phyloP scores from a whole-genome alignment of 2,888 invertebrate genomes.

The Pomacea canaliculata region DNA sequence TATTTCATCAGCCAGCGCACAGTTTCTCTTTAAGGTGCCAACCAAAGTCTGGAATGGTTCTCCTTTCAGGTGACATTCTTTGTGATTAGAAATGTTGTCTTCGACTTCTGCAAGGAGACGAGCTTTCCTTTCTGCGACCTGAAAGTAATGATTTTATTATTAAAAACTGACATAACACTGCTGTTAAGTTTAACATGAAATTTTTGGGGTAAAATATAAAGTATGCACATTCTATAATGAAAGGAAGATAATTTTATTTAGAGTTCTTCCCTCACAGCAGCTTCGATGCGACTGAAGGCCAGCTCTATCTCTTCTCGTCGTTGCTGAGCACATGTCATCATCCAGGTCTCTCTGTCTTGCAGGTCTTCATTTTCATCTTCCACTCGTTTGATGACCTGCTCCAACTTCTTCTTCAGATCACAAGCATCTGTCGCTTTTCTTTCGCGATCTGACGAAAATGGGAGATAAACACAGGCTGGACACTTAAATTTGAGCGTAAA shows the following conservation, averaged over 20 bases:
- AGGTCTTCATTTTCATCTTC: constrained; percentile 25
- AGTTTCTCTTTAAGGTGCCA: constrained; percentile 18
- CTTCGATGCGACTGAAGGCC: constrained; percentile 27
- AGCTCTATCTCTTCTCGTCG: constrained; percentile 21
- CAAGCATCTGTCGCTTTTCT: constrained; percentile 3
- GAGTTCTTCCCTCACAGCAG: constrained; percentile 2
- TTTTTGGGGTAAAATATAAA: no score
- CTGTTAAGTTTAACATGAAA: no score
- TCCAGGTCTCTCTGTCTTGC: constrained; percentile 15
- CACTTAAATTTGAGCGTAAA: no score
- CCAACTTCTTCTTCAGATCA: constrained; percentile 13
- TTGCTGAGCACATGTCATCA: constrained; percentile 9
- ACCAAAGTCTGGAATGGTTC: constrained; percentile 7
- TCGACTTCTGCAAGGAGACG: constrained; percentile 8
- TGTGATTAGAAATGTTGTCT: constrained; percentile 5
- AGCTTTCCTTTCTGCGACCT: constrained; percentile 13
- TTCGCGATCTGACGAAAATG: constrained; percentile 4
- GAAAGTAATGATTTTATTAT: neutral
- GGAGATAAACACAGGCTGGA: neutral
- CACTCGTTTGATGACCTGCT: constrained; percentile 9
- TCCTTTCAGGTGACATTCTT: constrained; percentile 6
- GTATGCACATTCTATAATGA: no score
- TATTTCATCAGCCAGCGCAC: constrained; percentile 17
- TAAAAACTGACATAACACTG: neutral
- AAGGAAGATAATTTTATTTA: no score